phyloP scores from a whole-genome alignment of 2,113 vertebrate species.

The Protobothrops mucrosquamatus region DNA sequence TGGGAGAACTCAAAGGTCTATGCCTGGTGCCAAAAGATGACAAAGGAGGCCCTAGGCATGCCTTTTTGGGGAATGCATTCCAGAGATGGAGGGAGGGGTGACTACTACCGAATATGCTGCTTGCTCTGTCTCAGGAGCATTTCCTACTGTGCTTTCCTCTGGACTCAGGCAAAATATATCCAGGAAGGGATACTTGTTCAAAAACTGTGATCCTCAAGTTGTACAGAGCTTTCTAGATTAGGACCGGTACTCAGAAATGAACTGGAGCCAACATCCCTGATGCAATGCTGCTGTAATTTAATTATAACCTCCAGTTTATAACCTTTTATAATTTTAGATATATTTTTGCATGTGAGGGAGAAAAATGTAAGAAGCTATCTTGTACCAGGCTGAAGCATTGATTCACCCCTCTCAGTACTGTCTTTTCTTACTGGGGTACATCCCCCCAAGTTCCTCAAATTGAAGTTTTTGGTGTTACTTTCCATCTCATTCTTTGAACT shows the following conservation, averaged over 20 bases:
- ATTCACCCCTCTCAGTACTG: not conserved
- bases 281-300: not conserved
- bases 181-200: not conserved
- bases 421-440: not conserved
- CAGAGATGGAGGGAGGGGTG: not conserved
- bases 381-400: not conserved
- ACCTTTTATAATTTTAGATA: not conserved
- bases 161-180: not conserved
- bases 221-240: not conserved
- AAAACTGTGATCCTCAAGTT: not conserved
- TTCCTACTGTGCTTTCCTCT: not conserved
- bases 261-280: not conserved
- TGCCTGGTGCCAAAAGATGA: not conserved
- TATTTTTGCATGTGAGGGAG: not conserved
- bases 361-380: not conserved
- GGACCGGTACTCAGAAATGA: not conserved
- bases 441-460: not conserved
- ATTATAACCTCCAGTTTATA: not conserved
- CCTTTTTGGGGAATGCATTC: not conserved
- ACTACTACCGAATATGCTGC: not conserved
- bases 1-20: not conserved
- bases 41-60: not conserved
- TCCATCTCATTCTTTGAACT: not conserved
- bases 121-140: not conserved
- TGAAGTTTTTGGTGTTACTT: not conserved